phyloP scores from a whole-genome alignment of 2,888 invertebrate species.

The Conistra vaccinii region DNA sequence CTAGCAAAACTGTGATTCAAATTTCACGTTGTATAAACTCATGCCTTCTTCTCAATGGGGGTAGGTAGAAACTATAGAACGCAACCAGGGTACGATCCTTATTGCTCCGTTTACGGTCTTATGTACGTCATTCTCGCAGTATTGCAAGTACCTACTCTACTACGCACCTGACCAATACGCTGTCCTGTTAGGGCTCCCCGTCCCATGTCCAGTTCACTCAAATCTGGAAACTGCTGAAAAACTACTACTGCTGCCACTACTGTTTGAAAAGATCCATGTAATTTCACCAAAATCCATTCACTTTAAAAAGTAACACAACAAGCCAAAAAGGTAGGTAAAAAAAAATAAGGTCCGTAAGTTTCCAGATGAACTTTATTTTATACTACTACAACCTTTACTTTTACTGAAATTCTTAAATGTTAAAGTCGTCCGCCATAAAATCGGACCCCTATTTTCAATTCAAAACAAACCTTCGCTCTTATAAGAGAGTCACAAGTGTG shows the following conservation, averaged over 20 bases:
- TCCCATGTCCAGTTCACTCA: neutral
- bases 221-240: neutral
- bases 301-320: neutral
- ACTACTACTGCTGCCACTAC: neutral
- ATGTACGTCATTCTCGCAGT: no score
- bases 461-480: constrained; percentile 59
- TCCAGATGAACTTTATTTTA: neutral
- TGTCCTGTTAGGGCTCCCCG: neutral
- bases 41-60: no score
- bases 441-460: constrained; percentile 45
- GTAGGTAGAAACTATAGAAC: no score
- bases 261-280: neutral
- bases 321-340: no score
- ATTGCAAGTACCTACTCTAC: neutral
- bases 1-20: no score
- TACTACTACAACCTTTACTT: neutral
- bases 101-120: no score
- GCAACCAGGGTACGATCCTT: no score
- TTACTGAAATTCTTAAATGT: constrained; percentile 4
- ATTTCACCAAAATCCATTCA: neutral
- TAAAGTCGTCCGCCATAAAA: constrained; percentile 29
- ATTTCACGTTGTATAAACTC: no score
- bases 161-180: neutral
- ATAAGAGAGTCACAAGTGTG: constrained; percentile 63
- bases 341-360: neutral